phyloP scores from a whole-genome alignment of 2,888 invertebrate species.

The Cheilosia soror region DNA sequence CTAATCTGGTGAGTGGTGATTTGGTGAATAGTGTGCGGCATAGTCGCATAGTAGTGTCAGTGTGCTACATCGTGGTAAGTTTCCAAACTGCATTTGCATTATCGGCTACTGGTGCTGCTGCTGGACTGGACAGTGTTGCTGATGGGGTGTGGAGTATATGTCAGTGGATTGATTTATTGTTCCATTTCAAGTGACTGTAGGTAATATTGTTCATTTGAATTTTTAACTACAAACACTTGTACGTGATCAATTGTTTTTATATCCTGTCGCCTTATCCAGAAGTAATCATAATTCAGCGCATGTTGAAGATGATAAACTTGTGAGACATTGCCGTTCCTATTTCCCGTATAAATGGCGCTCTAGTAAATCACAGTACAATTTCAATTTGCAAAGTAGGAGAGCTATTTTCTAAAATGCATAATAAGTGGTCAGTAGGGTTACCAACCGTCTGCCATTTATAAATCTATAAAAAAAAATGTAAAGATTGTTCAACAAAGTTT shows the following conservation, averaged over 20 bases:
- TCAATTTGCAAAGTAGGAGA: background rate
- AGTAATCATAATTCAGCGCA: conserved; percentile 3
- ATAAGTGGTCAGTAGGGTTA: too few species aligned
- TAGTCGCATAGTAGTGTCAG: background rate
- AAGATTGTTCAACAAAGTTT: too few species aligned
- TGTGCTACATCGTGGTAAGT: conserved; percentile 37
- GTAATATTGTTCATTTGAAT: background rate
- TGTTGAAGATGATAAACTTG: background rate
- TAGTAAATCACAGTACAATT: background rate
- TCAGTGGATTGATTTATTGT: conserved; percentile 17
- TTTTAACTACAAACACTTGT: background rate
- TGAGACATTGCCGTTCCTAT: background rate
- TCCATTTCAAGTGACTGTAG: background rate
- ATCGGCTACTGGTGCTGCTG: background rate
- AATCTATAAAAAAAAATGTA: too few species aligned
- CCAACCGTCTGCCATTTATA: too few species aligned
- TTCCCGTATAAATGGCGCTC: background rate
- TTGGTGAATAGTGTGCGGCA: background rate
- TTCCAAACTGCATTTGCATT: conserved; percentile 17
- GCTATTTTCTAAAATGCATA: background rate
- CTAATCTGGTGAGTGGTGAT: conserved; percentile 40
- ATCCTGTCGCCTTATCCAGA: background rate
- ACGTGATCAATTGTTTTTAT: background rate
- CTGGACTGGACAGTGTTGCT: conserved; percentile 46
- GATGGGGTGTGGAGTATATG: conserved; percentile 8